These are phyloP conservation scores for Seira sanloemensis DNA, from an alignment of 2,888 invertebrate genomes.

Conservation along the genomic window DNA sequence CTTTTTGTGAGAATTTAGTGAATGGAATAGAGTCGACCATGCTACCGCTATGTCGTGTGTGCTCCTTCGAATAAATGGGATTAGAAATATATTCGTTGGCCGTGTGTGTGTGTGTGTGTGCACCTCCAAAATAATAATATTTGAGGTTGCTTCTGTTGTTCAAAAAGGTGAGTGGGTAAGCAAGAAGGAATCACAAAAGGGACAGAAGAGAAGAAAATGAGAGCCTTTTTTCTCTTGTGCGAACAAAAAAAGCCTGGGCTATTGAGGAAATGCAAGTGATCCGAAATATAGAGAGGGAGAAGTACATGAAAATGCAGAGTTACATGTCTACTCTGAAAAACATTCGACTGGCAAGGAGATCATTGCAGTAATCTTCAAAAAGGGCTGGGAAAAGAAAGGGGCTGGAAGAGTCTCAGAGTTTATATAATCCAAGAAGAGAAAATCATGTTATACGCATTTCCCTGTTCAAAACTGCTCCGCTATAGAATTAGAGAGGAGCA, in stretches of 20 bases:
- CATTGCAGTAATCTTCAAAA: conserved; percentile 40
- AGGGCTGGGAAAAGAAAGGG: conserved; percentile 30
- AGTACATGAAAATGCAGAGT: conserved; percentile 39
- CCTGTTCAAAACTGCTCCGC: not conserved
- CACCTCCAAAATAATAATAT: not conserved
- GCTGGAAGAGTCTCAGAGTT: conserved; percentile 1
- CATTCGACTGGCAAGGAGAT: too few species aligned
- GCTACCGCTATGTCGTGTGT: not conserved
- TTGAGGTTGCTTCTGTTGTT: not conserved
- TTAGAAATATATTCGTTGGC: too few species aligned
- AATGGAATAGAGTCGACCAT: not conserved
- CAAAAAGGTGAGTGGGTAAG: not conserved
- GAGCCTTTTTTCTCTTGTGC: conserved; percentile 16
- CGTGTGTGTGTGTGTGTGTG: not conserved
- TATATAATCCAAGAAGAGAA: not conserved
- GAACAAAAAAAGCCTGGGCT: conserved; percentile 3
- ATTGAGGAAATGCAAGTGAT: conserved; percentile 3
- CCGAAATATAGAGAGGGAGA: conserved; percentile 7
- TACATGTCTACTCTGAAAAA: too few species aligned
- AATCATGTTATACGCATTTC: not conserved
- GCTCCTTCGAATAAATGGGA: not conserved
- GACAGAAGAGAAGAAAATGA: conserved; percentile 34
- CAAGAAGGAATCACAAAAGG: conserved; percentile 10
- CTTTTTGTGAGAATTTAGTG: not conserved
- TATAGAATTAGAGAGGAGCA: not conserved